These are phyloP conservation scores for Melanotaenia nigrans DNA, from an alignment of 2,797 vertebrate genomes.

Conservation along the genomic window DNA sequence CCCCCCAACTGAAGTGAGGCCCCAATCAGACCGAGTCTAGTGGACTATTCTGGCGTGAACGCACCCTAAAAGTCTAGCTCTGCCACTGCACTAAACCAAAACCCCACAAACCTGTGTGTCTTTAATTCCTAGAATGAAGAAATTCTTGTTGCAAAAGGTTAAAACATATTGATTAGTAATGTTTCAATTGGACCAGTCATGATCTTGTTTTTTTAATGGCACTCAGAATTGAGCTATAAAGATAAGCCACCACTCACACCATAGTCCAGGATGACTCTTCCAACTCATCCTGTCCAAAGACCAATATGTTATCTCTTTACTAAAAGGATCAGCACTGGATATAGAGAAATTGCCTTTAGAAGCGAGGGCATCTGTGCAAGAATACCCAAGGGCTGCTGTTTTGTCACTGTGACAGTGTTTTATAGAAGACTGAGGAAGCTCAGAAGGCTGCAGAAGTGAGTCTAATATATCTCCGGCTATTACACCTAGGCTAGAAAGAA, in stretches of 20 bases:
- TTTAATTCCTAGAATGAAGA: slow-evolving; percentile 21
- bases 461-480: slow-evolving; percentile 79
- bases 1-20: too few relatives aligned
- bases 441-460: slow-evolving; percentile 65
- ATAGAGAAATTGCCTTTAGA: slow-evolving; percentile 73
- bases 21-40: too few relatives aligned
- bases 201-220: not conserved
- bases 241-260: slow-evolving; percentile 69
- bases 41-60: too few relatives aligned
- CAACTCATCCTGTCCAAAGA: slow-evolving; percentile 66
- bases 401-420: slow-evolving; percentile 84
- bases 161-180: slow-evolving; percentile 35
- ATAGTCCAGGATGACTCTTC: slow-evolving; percentile 63
- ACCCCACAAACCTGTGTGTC: not conserved
- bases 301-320: slow-evolving; percentile 74
- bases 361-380: slow-evolving; percentile 69
- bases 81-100: slow-evolving; percentile 30
- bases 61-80: too few relatives aligned
- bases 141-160: slow-evolving; percentile 18
- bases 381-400: slow-evolving; percentile 78
- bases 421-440: slow-evolving; percentile 80
- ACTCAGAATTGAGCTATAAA: slow-evolving; percentile 41
- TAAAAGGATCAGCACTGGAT: slow-evolving; percentile 76
- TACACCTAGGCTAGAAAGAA: slow-evolving; percentile 73
- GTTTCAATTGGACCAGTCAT: slow-evolving; percentile 16